Evolutionary conservation across 1,140 invertebrate genomes (phyloP), one percentile per base, ranked within the genome.

Genomic region (Drosophila micromelanica): DNA sequence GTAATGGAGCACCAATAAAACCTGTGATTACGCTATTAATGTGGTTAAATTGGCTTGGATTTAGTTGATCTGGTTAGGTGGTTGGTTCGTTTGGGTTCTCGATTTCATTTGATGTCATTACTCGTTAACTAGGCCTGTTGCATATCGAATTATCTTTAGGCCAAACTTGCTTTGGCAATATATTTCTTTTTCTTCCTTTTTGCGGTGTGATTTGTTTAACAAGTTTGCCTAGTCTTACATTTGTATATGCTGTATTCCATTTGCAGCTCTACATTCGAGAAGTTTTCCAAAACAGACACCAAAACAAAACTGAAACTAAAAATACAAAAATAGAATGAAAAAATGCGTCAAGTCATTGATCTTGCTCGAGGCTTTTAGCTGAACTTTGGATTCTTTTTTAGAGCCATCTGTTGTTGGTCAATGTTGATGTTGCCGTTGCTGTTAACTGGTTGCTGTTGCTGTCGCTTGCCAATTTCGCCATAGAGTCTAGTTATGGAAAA

Each of bases 311-410:
- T 15, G 11, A 15, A 17, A 8, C 8, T n/a, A 12, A 40, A 43
- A 17, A 17, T 17, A 43, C 4, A 9, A 7, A 43, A 9, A 17
- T 17, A 43, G 2, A 43, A 12, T 15, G 5, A 27, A 52, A 32
- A 52, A 60, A 48, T 48, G 45, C 48, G 13, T n/a, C 65, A 57
- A 89, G 79, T 71, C 79, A 89, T 87, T 76, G 79, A 75, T 79
- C 75, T 84, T 70, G 84, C 73, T 78, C 80, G 65, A 81, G 79
- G 76, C 42, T 43, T 51, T 3, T n/a, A 37, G 20, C 65, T 81
- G 46, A 37, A 60, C 60, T 65, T 64, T 72, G 65, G 37, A 64
- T 38, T 77, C 55, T 54, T 46, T 46, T 55, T 59, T 65, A 23
- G 49, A 38, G 42, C 15, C 42, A 20, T 71, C 64, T 51, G 54